phyloP scores from a whole-genome alignment of 92 coral and sea anemone genomes.

The Parazoanthus atlanticus region DNA sequence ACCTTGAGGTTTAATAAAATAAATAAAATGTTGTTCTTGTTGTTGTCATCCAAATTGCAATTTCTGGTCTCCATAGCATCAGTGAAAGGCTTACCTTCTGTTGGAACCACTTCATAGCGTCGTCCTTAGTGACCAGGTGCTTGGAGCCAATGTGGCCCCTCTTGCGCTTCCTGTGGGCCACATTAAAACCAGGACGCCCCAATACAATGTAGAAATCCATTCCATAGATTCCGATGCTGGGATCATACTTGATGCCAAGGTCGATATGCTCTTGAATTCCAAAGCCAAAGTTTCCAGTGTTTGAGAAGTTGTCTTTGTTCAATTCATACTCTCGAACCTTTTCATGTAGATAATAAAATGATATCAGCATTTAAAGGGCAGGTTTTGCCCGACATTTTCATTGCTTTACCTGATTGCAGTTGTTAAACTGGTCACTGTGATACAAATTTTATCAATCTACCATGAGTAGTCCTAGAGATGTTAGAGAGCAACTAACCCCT shows the following conservation, averaged over 20 bases:
- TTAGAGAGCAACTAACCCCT: too few relatives aligned
- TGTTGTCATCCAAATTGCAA: too few relatives aligned
- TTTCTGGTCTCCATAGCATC: background rate
- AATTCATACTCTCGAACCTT: slow-evolving; percentile 82
- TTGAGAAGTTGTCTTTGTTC: slow-evolving; percentile 87
- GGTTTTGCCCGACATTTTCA: too few relatives aligned
- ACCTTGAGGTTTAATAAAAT: too few relatives aligned
- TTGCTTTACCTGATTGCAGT: too few relatives aligned
- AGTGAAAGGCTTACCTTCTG: slow-evolving; percentile 72
- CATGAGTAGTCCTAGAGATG: too few relatives aligned
- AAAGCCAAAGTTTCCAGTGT: slow-evolving; percentile 98
- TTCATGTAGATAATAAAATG: background rate
- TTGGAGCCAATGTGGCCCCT: slow-evolving; percentile 80
- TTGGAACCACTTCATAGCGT: slow-evolving; percentile 99
- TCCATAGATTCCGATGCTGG: slow-evolving; percentile 97
- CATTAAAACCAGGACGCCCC: slow-evolving; percentile 89
- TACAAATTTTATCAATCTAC: too few relatives aligned
- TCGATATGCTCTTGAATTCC: slow-evolving; percentile 99
- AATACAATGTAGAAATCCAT: slow-evolving; percentile 98
- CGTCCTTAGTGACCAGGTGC: slow-evolving; percentile 90
- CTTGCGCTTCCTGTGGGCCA: slow-evolving; percentile 81
- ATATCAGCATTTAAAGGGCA: too few relatives aligned
- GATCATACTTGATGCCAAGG: slow-evolving; percentile 99
- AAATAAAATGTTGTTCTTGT: too few relatives aligned
- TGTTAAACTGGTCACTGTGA: too few relatives aligned